These are phyloP conservation scores for Benthosema pterotum DNA, from an alignment of 2,797 vertebrate species.

Conservation along the genomic window DNA sequence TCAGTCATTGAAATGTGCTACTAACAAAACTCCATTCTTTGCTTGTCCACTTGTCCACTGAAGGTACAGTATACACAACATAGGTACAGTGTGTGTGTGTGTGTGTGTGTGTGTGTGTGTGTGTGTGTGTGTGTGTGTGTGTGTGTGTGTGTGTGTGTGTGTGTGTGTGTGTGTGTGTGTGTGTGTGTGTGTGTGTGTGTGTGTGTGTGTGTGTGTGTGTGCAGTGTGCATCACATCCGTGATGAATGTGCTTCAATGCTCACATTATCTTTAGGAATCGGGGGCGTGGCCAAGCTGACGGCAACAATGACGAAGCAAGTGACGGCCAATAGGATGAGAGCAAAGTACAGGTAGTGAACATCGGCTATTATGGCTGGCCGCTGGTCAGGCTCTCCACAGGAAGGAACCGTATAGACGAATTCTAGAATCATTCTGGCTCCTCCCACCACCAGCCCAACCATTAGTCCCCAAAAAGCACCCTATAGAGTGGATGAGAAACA, in stretches of 20 bases:
- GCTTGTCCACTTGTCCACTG: no score
- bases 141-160: no score
- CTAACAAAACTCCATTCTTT: no score
- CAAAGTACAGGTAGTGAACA: slow-evolving; percentile 96
- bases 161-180: no score
- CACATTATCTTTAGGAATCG: slow-evolving; percentile 86
- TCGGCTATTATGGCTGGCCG: slow-evolving; percentile 86
- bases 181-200: no score
- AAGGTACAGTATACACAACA: no score
- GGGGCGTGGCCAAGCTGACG: slow-evolving; percentile 86
- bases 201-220: neutral
- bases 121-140: no score
- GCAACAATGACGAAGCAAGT: slow-evolving; percentile 73
- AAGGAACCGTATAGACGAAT: slow-evolving; percentile 80
- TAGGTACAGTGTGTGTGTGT: no score
- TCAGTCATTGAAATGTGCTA: no score
- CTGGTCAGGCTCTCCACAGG: slow-evolving; percentile 86
- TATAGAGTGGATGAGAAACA: slow-evolving; percentile 57
- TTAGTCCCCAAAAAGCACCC: slow-evolving; percentile 97
- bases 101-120: no score
- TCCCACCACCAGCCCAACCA: slow-evolving; percentile 85
- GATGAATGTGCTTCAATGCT: slow-evolving; percentile 51
- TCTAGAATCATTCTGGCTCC: slow-evolving; percentile 88
- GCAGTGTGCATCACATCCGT: no score
- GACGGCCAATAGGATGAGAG: slow-evolving; percentile 86